phyloP scores from a whole-genome alignment of 2,888 invertebrate genomes.

The Lasioglossum lativentre region DNA sequence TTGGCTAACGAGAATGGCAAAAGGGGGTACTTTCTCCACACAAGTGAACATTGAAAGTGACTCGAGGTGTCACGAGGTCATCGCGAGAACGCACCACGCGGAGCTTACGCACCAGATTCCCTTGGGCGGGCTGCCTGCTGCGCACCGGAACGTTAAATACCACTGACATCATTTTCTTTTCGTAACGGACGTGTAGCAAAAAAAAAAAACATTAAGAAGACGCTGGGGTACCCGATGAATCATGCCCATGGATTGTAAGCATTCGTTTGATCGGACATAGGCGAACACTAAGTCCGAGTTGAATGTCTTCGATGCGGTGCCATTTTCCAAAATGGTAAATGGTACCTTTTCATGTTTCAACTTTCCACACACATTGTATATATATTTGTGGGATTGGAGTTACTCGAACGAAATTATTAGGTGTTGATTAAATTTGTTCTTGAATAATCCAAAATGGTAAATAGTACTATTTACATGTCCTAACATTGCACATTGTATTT shows the following conservation, averaged over 20 bases:
- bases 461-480: too few relatives aligned
- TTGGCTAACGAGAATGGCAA: conserved; percentile 21
- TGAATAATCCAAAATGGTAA: neutral
- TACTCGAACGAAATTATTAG: too few relatives aligned
- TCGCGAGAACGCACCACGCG: conserved; percentile 14
- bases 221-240: conserved; percentile 2
- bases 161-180: conserved; percentile 38
- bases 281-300: neutral
- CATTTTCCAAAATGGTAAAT: neutral
- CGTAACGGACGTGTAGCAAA: neutral
- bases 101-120: conserved; percentile 44
- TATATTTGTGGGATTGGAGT: neutral
- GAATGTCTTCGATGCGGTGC: neutral
- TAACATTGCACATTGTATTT: neutral
- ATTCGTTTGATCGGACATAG: conserved; percentile 5
- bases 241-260: neutral
- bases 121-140: conserved; percentile 20
- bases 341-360: neutral
- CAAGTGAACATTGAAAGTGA: conserved; percentile 47
- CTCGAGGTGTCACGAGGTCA: conserved; percentile 51
- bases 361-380: too few relatives aligned
- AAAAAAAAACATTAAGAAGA: neutral
- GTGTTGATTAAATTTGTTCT: too few relatives aligned
- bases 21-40: conserved; percentile 55
- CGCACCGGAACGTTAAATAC: conserved; percentile 30